Percentiles rank a stretch among this genome's conserved stretches.
Evolutionary conservation across 2,113 vertebrate species (phyloP).

Genomic region (Chloebia gouldiae): DNA sequence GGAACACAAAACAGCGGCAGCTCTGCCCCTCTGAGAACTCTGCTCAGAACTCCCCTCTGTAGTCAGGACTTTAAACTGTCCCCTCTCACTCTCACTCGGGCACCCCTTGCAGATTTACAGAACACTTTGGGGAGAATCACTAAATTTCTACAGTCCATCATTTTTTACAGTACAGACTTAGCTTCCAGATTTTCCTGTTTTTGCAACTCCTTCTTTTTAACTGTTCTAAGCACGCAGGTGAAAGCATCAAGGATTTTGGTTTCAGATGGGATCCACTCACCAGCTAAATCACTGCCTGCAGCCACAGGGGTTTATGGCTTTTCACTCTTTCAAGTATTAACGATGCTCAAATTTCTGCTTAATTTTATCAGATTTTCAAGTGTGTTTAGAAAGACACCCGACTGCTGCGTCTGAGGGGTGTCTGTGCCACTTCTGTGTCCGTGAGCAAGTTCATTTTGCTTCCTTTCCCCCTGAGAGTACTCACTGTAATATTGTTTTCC

Average conservation of each 20-base stretch:
- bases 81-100: not conserved
- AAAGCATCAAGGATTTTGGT: not conserved
- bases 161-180: not conserved
- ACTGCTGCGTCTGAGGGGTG: not conserved
- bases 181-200: not conserved
- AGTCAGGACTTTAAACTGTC: not conserved
- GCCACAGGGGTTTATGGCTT: not conserved
- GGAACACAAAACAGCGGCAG: not conserved
- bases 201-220: not conserved
- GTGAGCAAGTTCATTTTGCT: not conserved
- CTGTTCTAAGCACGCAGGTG: not conserved
- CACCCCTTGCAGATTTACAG: not conserved
- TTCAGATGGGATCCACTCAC: not conserved
- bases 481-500: not conserved
- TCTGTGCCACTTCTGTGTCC: not conserved
- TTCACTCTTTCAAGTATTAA: not conserved
- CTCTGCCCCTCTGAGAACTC: not conserved
- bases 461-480: not conserved
- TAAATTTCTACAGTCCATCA: fast-evolving
- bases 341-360: not conserved
- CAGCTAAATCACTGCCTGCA: not conserved
- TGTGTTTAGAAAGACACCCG: not conserved
- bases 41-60: not conserved
- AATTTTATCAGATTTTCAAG: conserved; percentile 13
- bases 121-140: not conserved